A percentile compares a stretch with the other conserved stretches of the same genome.
Conservation (phyloP, 1,140 invertebrate genomes). For the Harlomillsia oculata region DNA sequence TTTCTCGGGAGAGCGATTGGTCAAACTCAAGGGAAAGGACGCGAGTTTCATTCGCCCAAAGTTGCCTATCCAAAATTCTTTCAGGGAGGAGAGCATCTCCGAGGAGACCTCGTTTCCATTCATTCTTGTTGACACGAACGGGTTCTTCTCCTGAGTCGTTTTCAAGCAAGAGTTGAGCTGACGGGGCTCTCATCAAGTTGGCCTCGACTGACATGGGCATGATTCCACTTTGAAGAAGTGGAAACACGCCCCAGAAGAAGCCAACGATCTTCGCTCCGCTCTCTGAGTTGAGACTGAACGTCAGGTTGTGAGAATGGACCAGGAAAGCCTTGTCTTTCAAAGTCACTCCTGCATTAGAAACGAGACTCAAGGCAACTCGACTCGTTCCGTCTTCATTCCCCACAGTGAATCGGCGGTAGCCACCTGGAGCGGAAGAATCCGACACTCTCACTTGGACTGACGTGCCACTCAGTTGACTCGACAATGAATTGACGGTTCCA, state of each 20-base stretch:
- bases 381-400: slow-evolving; percentile 22
- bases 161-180: slow-evolving; percentile 20
- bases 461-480: slow-evolving; percentile 17
- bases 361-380: slow-evolving; percentile 13
- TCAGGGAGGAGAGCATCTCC: slow-evolving; percentile 21
- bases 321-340: slow-evolving; percentile 7
- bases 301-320: slow-evolving; percentile 26
- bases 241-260: slow-evolving; percentile 26
- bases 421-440: slow-evolving; percentile 20
- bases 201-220: slow-evolving; percentile 22
- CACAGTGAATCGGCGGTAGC: slow-evolving; percentile 15
- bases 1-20: slow-evolving; percentile 73
- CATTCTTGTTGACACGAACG: slow-evolving; percentile 23
- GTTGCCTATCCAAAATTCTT: slow-evolving; percentile 32
- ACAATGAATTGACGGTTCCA: slow-evolving; percentile 27
- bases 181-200: slow-evolving; percentile 29
- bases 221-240: slow-evolving; percentile 15
- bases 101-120: slow-evolving; percentile 33
- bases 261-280: slow-evolving; percentile 20
- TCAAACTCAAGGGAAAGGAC: slow-evolving; percentile 84
- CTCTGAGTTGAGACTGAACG: slow-evolving; percentile 22
- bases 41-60: slow-evolving; percentile 55
- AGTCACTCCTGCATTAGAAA: neutral
- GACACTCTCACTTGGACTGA: slow-evolving; percentile 23
- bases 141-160: neutral